These are phyloP conservation scores for Oreohelix idahoensis DNA, from an alignment of 1,140 invertebrate genomes.

Conservation along the genomic window DNA sequence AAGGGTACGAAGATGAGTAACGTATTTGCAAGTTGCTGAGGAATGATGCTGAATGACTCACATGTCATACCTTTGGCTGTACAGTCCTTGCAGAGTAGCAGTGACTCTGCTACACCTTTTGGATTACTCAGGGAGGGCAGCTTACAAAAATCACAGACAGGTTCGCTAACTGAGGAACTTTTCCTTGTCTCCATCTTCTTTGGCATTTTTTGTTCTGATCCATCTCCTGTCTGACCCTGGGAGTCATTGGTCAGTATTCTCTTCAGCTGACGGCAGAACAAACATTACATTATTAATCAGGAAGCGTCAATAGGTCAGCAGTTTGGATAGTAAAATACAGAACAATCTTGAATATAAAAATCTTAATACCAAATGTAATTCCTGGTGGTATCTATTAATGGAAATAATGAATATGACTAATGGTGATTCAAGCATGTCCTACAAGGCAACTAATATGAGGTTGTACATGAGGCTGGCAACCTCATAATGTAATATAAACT, in stretches of 20 bases:
- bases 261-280: conserved; percentile 19
- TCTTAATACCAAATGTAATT: too few species aligned
- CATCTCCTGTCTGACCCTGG: conserved; percentile 50
- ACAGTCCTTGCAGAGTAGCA: conserved; percentile 85
- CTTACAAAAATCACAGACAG: conserved; percentile 72
- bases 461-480: too few species aligned
- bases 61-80: conserved; percentile 80
- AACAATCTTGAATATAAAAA: too few species aligned
- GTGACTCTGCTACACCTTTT: conserved; percentile 78
- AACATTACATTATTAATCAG: neutral
- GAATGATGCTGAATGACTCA: neutral
- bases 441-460: too few species aligned
- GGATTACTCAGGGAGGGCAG: conserved; percentile 70
- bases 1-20: too few species aligned
- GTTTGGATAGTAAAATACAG: too few species aligned
- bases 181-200: conserved; percentile 6
- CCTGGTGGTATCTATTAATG: too few species aligned
- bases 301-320: too few species aligned
- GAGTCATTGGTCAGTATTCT: conserved; percentile 40
- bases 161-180: conserved; percentile 34
- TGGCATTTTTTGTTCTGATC: conserved; percentile 46
- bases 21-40: too few species aligned
- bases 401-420: too few species aligned
- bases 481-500: too few species aligned
- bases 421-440: too few species aligned